Evolutionary conservation across 1,140 invertebrate species (phyloP).

Genomic region (Zaprionus ghesquierei): DNA sequence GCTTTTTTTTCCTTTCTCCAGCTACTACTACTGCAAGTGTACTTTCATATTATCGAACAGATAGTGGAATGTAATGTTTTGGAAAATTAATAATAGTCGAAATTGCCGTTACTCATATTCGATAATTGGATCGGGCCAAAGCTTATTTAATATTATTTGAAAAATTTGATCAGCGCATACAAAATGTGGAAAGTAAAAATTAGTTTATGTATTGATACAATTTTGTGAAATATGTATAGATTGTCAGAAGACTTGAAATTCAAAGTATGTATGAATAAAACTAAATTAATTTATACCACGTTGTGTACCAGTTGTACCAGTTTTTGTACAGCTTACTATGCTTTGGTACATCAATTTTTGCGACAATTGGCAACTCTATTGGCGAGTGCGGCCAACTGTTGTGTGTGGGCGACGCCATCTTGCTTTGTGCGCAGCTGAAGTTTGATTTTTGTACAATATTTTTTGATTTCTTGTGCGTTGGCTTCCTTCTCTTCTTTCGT

Average conservation of each 20-base stretch:
- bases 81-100: too few relatives aligned
- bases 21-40: not conserved
- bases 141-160: not conserved
- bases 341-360: not conserved
- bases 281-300: too few relatives aligned
- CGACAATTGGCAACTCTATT: not conserved
- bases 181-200: not conserved
- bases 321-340: too few relatives aligned
- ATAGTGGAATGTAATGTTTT: not conserved
- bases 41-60: not conserved
- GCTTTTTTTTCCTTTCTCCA: too few relatives aligned
- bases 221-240: not conserved
- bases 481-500: not conserved
- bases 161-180: not conserved
- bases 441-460: slow-evolving; percentile 7
- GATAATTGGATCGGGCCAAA: not conserved
- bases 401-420: not conserved
- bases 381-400: not conserved
- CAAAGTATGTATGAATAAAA: not conserved
- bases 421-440: slow-evolving; percentile 9
- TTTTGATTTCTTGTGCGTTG: not conserved
- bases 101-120: too few relatives aligned
- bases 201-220: not conserved
- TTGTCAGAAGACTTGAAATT: not conserved
- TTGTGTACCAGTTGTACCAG: too few relatives aligned